Conservation (phyloP, 2,113 vertebrate species). For the Chaetodon auriga region DNA sequence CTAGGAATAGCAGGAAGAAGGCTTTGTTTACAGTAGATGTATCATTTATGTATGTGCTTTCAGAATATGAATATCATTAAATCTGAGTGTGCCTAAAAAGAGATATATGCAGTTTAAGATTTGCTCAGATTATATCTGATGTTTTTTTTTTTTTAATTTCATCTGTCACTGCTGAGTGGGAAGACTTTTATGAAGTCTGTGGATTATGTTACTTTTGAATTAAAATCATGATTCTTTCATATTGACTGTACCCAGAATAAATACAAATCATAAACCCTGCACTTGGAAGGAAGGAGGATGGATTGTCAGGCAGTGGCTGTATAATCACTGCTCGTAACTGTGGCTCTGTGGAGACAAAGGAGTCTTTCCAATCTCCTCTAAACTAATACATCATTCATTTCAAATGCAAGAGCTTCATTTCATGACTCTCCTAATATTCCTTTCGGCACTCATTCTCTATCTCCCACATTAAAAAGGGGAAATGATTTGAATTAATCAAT, state of each 20-base stretch:
- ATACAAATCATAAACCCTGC: constrained; percentile 6
- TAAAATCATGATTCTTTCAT: constrained; percentile 5
- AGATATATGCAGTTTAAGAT: neutral
- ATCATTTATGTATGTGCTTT: neutral
- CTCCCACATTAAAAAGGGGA: constrained; percentile 25
- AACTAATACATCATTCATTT: constrained; percentile 63
- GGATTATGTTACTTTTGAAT: neutral
- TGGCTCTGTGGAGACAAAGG: constrained; percentile 27
- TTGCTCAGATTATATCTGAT: neutral
- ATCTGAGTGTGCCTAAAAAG: neutral
- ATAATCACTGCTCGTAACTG: constrained; percentile 29
- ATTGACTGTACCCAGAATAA: neutral
- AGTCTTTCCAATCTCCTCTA: constrained; percentile 43
- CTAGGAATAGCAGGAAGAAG: neutral
- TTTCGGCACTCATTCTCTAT: constrained; percentile 51
- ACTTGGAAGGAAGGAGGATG: neutral
- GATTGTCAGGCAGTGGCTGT: neutral
- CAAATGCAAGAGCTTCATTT: constrained; percentile 52
- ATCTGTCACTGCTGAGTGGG: neutral
- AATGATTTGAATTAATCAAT: constrained; percentile 76
- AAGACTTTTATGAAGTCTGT: neutral
- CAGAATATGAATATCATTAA: constrained; percentile 12
- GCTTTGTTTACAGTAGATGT: neutral
- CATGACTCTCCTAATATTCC: constrained; percentile 40
- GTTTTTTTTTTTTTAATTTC: neutral